These are phyloP conservation scores for Eupithecia dodoneata DNA, from an alignment of 2,888 invertebrate genomes.

Conservation along the genomic window DNA sequence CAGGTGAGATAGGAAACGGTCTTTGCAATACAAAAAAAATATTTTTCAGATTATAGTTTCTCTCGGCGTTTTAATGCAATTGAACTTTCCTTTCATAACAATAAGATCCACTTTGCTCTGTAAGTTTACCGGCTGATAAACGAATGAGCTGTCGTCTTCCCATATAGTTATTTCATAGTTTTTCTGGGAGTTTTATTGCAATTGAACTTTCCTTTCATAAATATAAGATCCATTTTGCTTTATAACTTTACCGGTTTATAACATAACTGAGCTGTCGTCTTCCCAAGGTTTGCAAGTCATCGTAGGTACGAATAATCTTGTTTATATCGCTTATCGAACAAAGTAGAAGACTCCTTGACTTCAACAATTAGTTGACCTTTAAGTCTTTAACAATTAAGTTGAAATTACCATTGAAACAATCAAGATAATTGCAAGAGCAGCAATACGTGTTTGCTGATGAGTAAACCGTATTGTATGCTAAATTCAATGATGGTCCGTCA, in stretches of 20 bases:
- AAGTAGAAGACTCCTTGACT: constrained; percentile 11
- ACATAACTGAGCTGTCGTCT: not conserved
- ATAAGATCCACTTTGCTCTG: too few relatives aligned
- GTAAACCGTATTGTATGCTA: constrained; percentile 21
- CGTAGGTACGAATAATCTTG: not conserved
- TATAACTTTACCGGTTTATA: not conserved
- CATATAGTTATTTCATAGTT: not conserved
- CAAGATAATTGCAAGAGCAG: constrained; percentile 21
- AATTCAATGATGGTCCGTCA: not conserved
- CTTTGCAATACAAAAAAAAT: too few relatives aligned
- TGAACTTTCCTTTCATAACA: too few relatives aligned
- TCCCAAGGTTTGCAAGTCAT: not conserved
- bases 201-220: too few relatives aligned
- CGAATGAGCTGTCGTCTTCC: not conserved
- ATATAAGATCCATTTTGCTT: too few relatives aligned
- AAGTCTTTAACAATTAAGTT: constrained; percentile 11
- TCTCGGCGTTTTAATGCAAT: too few relatives aligned
- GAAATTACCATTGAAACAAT: constrained; percentile 17
- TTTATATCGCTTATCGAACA: constrained; percentile 3
- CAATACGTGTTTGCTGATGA: constrained; percentile 12
- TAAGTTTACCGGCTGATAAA: not conserved
- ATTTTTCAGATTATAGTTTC: too few relatives aligned
- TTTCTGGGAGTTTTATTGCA: too few relatives aligned
- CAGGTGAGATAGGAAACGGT: too few relatives aligned
- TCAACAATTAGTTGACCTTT: constrained; percentile 10